phyloP scores from a whole-genome alignment of 2,113 vertebrate genomes.

The Melanotaenia duboulayi region DNA sequence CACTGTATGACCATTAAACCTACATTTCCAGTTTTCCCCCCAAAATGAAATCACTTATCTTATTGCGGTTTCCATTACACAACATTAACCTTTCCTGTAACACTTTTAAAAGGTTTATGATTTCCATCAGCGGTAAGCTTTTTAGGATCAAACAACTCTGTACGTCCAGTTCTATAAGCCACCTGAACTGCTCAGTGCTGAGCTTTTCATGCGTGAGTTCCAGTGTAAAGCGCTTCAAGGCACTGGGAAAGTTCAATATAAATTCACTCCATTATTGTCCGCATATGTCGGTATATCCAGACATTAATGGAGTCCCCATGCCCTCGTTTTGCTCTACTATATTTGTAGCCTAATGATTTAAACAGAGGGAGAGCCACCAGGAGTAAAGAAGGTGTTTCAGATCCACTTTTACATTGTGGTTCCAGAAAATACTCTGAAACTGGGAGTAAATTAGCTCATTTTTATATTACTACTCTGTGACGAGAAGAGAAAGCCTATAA shows the following conservation, averaged over 20 bases:
- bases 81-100: constrained; percentile 27
- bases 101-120: constrained; percentile 40
- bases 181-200: constrained; percentile 46
- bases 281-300: constrained; percentile 60
- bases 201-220: constrained; percentile 64
- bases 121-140: constrained; percentile 46
- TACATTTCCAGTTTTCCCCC: constrained; percentile 27
- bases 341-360: constrained; percentile 67
- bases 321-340: constrained; percentile 41
- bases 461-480: background rate
- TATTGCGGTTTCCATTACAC: background rate
- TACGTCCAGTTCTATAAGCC: constrained; percentile 28
- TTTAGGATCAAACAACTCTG: constrained; percentile 58
- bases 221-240: constrained; percentile 55
- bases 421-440: background rate
- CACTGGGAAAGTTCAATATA: constrained; percentile 57
- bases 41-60: constrained; percentile 1
- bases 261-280: constrained; percentile 69
- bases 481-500: constrained; percentile 21
- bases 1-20: constrained; percentile 3
- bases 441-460: constrained; percentile 10
- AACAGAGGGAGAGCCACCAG: constrained; percentile 66
- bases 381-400: constrained; percentile 30
- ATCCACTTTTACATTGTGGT: constrained; percentile 1
- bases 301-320: constrained; percentile 51